Conservation (phyloP, 2,888 invertebrate species). For the Latrodectus hesperus region DNA sequence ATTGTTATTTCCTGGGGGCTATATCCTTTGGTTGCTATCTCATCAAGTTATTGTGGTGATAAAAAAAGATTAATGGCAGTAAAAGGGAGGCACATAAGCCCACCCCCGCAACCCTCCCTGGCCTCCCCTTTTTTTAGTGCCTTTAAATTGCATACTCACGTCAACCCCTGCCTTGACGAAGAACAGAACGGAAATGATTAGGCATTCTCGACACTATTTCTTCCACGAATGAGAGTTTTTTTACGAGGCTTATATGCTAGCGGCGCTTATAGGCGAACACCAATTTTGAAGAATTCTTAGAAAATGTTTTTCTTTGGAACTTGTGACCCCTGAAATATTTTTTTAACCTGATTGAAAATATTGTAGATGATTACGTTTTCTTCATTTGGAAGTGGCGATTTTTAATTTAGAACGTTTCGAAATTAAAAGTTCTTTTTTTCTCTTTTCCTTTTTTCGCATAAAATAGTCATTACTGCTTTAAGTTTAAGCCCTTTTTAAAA, state of each 20-base stretch:
- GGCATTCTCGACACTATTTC: constrained; percentile 16
- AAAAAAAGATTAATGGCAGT: constrained; percentile 41
- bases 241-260: background rate
- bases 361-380: too few species aligned
- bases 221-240: background rate
- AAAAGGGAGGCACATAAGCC: constrained; percentile 26
- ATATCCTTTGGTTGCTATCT: constrained; percentile 15
- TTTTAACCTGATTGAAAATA: too few species aligned
- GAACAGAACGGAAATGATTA: constrained; percentile 40
- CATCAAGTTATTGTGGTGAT: constrained; percentile 47
- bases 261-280: background rate
- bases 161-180: constrained; percentile 47
- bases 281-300: too few species aligned
- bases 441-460: too few species aligned
- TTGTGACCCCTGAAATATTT: too few species aligned
- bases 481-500: too few species aligned
- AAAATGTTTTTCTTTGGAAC: too few species aligned
- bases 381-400: too few species aligned
- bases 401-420: too few species aligned
- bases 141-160: constrained; percentile 37
- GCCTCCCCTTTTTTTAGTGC: constrained; percentile 26
- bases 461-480: too few species aligned
- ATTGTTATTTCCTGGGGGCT: constrained; percentile 25
- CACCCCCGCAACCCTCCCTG: constrained; percentile 27
- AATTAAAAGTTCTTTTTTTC: too few species aligned